phyloP scores from a whole-genome alignment of 2,113 vertebrate species.

The Ophthalmotilapia sp. region DNA sequence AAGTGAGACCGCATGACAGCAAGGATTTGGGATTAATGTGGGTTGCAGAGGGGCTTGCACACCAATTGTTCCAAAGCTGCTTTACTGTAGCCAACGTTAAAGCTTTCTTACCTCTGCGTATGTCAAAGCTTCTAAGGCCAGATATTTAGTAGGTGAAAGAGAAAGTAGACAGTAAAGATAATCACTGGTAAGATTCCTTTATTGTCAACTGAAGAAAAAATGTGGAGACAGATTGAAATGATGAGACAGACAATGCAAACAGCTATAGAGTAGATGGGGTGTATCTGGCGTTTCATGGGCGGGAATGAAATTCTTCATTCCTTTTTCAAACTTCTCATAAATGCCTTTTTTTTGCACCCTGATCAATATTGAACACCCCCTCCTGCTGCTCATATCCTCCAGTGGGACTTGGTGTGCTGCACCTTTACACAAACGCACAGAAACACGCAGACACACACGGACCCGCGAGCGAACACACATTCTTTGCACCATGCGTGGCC shows the following conservation, averaged over 20 bases:
- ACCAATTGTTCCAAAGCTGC: not conserved
- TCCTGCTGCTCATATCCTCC: not conserved
- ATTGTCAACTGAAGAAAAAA: not conserved
- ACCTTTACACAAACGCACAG: constrained; percentile 17
- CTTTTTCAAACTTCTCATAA: not conserved
- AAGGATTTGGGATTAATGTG: not conserved
- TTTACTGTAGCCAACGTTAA: not conserved
- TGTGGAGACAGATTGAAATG: not conserved
- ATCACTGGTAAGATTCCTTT: not conserved
- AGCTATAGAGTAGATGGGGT: not conserved
- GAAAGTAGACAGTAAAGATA: not conserved
- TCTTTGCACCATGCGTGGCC: constrained; percentile 66
- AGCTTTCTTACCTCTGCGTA: not conserved
- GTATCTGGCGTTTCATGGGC: not conserved
- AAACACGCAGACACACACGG: constrained; percentile 5
- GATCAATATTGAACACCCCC: not conserved
- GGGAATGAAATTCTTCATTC: not conserved
- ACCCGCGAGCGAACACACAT: constrained; percentile 34
- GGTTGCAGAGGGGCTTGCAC: not conserved
- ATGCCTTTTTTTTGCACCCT: not conserved
- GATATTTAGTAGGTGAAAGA: not conserved
- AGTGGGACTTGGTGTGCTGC: constrained; percentile 4
- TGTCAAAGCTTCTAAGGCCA: not conserved
- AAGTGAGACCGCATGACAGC: not conserved
- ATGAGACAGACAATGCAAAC: not conserved